Evolutionary conservation across 2,888 invertebrate species (phyloP), one percentile per base, ranked within the genome.

Genomic region (Eupithecia subumbrata): DNA sequence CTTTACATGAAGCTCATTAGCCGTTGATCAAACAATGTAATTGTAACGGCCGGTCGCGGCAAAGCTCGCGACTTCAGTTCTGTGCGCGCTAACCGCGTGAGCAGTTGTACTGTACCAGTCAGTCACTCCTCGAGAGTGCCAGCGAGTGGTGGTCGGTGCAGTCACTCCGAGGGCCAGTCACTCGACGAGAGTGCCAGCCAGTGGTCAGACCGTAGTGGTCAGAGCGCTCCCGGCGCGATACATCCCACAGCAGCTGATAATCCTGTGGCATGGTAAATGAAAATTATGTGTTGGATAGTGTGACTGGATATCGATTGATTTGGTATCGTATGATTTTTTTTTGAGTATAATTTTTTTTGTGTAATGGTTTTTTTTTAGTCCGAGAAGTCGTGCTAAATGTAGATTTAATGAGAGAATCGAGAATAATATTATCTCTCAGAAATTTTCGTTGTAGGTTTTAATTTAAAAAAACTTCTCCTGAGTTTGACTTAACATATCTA

Each of bases 191-290:
- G 60, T 12, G 56, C n/a, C 52, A 56, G 56, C 11, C 22, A 22
- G 56, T 60, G 60, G 22, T 60, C 60, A 22, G 60, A 22, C 11
- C 56, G 22, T 5, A 22, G 56, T 56, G 48, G n/a, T 56, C 56
- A 56, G 56, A 12, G 60, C 60, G 60, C 60, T 14, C 4, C 60
- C 60, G 60, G 25, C 60, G 60, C 60, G 25, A 0, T 25, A 22
- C 60, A 25, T 83, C 87, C 86, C 91, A 70, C 85, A 85, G 84
- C 86, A 84, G 84, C 87, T 83, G 85, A 85, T 85, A 87, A 86
- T 87, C 90, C 91, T 87, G 91, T 93, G 93, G 92, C 92, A 94
- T 94, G 94, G 93, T 94, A 93, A 68, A 94, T 60, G 12, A 25
- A 60, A 60, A 60, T 56, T 8, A 85, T 88, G 92, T 93, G 93